These are phyloP conservation scores for Forbesichthys agassizii DNA, from an alignment of 2,113 vertebrate genomes.

Conservation along the genomic window DNA sequence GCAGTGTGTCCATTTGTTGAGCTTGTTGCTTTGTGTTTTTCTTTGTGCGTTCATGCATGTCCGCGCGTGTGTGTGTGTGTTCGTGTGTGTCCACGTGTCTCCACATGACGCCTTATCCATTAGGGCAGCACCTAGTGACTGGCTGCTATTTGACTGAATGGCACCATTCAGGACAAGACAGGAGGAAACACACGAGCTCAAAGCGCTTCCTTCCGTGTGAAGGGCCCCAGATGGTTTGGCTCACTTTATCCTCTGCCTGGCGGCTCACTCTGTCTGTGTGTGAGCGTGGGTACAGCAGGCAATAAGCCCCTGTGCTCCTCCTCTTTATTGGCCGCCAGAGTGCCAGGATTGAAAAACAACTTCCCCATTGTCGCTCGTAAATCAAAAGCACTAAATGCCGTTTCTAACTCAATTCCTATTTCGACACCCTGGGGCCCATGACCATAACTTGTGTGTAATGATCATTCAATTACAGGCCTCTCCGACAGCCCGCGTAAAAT, in stretches of 20 bases:
- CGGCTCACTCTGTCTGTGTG: slow-evolving; percentile 49
- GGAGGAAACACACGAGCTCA: slow-evolving; percentile 66
- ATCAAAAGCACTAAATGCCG: slow-evolving; percentile 72
- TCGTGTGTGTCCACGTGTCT: background rate
- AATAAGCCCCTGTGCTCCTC: slow-evolving; percentile 51
- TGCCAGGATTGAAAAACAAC: slow-evolving; percentile 59
- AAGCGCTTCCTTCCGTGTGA: slow-evolving; percentile 66
- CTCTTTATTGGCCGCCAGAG: slow-evolving; percentile 70
- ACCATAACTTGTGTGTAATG: slow-evolving; percentile 62
- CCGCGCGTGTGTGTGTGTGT: background rate
- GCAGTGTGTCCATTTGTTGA: background rate
- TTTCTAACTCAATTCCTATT: slow-evolving; percentile 56
- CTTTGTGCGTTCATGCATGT: background rate
- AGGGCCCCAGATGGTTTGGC: slow-evolving; percentile 64
- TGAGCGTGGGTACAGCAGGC: slow-evolving; percentile 51
- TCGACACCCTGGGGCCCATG: slow-evolving; percentile 35
- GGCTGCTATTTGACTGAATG: slow-evolving; percentile 70
- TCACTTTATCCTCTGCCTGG: slow-evolving; percentile 50
- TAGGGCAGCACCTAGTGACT: slow-evolving; percentile 47
- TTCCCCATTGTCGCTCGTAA: slow-evolving; percentile 62
- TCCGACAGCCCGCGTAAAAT: slow-evolving; percentile 47
- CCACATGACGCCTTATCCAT: slow-evolving; percentile 29
- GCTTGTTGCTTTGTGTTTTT: background rate
- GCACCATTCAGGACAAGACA: slow-evolving; percentile 62
- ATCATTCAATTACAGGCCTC: slow-evolving; percentile 67